Percentiles rank a stretch among this genome's conserved stretches.
Evolutionary conservation across 2,797 vertebrate genomes (phyloP).

Genomic region (Urocyon cinereoargenteus): DNA sequence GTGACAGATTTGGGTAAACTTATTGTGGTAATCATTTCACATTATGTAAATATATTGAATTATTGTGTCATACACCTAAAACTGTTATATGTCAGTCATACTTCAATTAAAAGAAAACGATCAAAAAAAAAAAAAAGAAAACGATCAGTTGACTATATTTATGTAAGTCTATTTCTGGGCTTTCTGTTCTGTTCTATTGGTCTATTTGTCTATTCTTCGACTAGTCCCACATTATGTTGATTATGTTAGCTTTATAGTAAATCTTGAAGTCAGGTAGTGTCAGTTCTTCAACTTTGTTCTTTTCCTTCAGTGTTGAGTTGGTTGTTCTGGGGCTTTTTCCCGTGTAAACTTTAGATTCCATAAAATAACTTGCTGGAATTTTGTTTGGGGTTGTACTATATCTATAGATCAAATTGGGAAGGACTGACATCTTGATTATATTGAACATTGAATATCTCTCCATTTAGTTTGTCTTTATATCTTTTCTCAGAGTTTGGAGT

Average conservation of each 20-base stretch:
- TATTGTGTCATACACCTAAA: not conserved
- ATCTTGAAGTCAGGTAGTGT: not conserved
- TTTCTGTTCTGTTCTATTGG: not conserved
- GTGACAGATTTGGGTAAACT: not conserved
- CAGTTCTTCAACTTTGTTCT: not conserved
- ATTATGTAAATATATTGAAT: not conserved
- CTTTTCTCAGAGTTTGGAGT: not conserved
- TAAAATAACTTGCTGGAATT: not conserved
- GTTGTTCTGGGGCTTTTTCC: not conserved
- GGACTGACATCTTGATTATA: not conserved
- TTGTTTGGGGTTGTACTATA: not conserved
- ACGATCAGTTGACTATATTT: not conserved
- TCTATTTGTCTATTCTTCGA: not conserved
- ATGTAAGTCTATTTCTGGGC: not conserved
- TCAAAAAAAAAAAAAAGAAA: not conserved
- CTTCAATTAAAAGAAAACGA: not conserved
- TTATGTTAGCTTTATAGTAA: not conserved
- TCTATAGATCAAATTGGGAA: not conserved
- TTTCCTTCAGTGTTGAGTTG: not conserved
- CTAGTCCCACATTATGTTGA: not conserved
- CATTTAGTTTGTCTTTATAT: not conserved
- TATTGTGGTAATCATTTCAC: not conserved
- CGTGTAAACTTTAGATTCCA: not conserved
- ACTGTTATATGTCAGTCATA: not conserved
- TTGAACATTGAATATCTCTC: not conserved